Percentiles rank a stretch among this genome's conserved stretches.
Conservation (phyloP, 2,888 invertebrate genomes). For the Eledona agricola region DNA sequence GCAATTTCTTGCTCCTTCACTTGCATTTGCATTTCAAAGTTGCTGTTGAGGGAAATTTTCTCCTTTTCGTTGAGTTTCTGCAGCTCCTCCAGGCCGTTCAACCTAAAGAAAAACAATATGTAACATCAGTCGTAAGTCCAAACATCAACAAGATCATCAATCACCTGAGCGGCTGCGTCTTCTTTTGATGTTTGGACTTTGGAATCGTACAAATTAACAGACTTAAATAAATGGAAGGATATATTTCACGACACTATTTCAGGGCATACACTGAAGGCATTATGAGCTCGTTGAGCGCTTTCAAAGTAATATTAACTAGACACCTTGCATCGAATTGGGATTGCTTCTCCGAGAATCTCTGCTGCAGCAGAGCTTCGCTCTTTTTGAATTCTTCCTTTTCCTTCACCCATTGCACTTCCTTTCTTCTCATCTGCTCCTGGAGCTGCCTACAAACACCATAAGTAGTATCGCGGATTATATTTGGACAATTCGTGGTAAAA, state of each 20-base stretch:
- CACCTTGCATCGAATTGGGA: slow-evolving; percentile 58
- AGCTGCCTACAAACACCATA: slow-evolving; percentile 49
- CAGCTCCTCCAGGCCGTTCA: slow-evolving; percentile 47
- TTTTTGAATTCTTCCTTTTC: slow-evolving; percentile 56
- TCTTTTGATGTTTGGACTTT: slow-evolving; percentile 32
- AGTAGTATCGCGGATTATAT: slow-evolving; percentile 1
- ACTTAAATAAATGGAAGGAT: slow-evolving; percentile 8
- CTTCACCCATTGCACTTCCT: slow-evolving; percentile 55
- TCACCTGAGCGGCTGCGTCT: slow-evolving; percentile 27
- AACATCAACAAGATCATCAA: slow-evolving; percentile 46
- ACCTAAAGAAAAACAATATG: slow-evolving; percentile 57
- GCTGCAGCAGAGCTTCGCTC: slow-evolving; percentile 51
- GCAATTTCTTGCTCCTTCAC: slow-evolving; percentile 18
- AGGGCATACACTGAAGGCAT: slow-evolving; percentile 45
- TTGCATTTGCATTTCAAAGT: slow-evolving; percentile 12
- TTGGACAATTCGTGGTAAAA: too few species aligned
- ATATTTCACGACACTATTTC: slow-evolving; percentile 30
- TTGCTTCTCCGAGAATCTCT: slow-evolving; percentile 54
- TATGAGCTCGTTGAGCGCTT: slow-evolving; percentile 57
- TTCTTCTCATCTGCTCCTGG: slow-evolving; percentile 53
- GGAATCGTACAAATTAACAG: slow-evolving; percentile 15
- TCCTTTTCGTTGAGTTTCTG: slow-evolving; percentile 11
- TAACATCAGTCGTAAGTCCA: slow-evolving; percentile 58
- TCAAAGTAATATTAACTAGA: slow-evolving; percentile 57
- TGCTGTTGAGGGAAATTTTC: slow-evolving; percentile 15